phyloP scores from a whole-genome alignment of 2,113 vertebrate genomes.

The Strix uralensis region DNA sequence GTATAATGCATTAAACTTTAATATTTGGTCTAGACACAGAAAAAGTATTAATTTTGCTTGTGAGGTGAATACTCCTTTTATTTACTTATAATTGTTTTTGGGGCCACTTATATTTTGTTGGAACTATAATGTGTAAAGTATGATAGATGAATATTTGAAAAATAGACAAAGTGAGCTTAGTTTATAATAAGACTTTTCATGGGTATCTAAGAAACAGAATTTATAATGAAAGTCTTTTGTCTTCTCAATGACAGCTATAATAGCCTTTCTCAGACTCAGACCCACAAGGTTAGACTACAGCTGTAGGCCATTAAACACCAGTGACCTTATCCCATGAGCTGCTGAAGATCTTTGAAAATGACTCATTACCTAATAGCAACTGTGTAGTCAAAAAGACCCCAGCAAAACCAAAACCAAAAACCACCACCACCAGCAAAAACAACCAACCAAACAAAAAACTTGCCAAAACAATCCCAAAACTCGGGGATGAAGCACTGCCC shows the following conservation, averaged over 20 bases:
- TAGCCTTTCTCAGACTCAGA: not conserved
- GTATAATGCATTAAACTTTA: not conserved
- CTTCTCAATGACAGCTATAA: not conserved
- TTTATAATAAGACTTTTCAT: not conserved
- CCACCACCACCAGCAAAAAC: not conserved
- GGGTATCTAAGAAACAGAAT: not conserved
- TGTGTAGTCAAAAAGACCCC: not conserved
- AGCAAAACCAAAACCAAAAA: not conserved
- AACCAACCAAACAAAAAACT: rapidly evolving
- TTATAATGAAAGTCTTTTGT: not conserved
- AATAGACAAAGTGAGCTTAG: not conserved
- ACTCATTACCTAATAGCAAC: not conserved
- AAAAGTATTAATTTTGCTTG: not conserved
- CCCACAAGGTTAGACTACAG: not conserved
- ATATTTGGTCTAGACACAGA: not conserved
- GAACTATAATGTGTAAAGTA: not conserved
- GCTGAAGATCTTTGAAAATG: not conserved
- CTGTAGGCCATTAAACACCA: not conserved
- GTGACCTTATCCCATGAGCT: not conserved
- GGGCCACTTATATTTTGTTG: not conserved
- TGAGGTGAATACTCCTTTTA: not conserved
- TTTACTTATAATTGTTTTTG: not conserved
- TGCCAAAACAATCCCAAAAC: not conserved
- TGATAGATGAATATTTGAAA: not conserved
- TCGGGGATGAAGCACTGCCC: not conserved